Evolutionary conservation across 2,113 vertebrate species (phyloP), one percentile per base, ranked within the genome.

Genomic region (Otocyon megalotis): DNA sequence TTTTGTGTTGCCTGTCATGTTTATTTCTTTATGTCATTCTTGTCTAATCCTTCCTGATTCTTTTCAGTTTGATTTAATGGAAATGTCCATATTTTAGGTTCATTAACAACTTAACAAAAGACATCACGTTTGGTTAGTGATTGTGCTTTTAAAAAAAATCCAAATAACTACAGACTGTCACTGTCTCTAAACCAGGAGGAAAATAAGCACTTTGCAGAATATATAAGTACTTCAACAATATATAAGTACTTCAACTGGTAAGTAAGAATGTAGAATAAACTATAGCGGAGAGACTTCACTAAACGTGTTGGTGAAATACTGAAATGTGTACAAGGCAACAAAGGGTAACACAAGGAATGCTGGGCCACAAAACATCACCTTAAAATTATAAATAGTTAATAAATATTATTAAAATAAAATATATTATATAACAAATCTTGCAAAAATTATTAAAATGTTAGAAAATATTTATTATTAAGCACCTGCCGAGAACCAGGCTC

Each of bases 51-150:
- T 71, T 82, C 50, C 48, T 43, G n/a, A 77, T 81, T 88, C 35
- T 88, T 96, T 95, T 91, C 32, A 48, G 48, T 56, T 89, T 58
- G 32, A 89, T 32, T 97, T 97, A 77, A 15, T 95, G 76, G 32
- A 94, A 90, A 92, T 80, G 43, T 43, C 30, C 28, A 35, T 79
- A 90, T 79, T 92, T 96, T 65, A 92, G 62, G 53, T 88, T 58
- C 71, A 30, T 87, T 92, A 88, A 80, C 84, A 88, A 60, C 20
- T 80, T 67, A 37, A 82, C 28, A 67, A 90, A 87, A 71, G 16
- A 81, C 5, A 77, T 71, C 84, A 81, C n/a, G 7, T 90, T 76
- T 93, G 56, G 50, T 63, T 71, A 79, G 50, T 15, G 9, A n/a
- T 1, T n/a, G 14, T 82, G 63, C 80, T 95, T 91, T 4, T 24